A percentile compares a stretch with the other conserved stretches of the same genome.
Conservation (phyloP, 2,113 vertebrate genomes). For the Lycaon pictus region DNA sequence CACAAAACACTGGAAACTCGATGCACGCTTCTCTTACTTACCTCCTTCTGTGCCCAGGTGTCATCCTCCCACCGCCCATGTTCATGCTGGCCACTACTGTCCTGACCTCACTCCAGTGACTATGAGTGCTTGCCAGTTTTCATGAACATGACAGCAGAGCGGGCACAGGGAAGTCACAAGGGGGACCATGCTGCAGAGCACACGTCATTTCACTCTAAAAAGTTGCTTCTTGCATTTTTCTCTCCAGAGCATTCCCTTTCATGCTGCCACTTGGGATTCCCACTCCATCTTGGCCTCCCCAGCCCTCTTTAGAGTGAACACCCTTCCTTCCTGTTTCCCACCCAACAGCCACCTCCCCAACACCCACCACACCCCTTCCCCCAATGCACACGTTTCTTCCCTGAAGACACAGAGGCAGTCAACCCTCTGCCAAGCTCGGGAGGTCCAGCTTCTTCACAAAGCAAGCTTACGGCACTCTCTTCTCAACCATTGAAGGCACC, state of each 20-base stretch:
- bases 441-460: no score
- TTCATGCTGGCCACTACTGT: not conserved
- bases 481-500: not conserved
- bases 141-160: not conserved
- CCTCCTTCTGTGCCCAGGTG: not conserved
- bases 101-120: not conserved
- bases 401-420: not conserved
- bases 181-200: not conserved
- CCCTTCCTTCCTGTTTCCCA: not conserved
- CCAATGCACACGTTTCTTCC: not conserved
- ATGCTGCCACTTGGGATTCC: not conserved
- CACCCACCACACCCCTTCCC: no score
- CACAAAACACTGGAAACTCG: not conserved
- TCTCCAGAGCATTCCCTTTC: not conserved
- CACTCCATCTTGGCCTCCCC: not conserved
- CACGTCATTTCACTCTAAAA: not conserved
- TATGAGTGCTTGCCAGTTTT: not conserved
- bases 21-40: not conserved
- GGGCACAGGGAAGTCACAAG: not conserved
- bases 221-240: not conserved
- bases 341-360: not conserved
- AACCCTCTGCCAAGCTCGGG: not conserved
- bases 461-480: not conserved
- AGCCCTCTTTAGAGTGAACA: not conserved
- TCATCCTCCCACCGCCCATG: no score